These are phyloP conservation scores for Synergus japonicus DNA, from an alignment of 2,888 invertebrate species.

Conservation along the genomic window DNA sequence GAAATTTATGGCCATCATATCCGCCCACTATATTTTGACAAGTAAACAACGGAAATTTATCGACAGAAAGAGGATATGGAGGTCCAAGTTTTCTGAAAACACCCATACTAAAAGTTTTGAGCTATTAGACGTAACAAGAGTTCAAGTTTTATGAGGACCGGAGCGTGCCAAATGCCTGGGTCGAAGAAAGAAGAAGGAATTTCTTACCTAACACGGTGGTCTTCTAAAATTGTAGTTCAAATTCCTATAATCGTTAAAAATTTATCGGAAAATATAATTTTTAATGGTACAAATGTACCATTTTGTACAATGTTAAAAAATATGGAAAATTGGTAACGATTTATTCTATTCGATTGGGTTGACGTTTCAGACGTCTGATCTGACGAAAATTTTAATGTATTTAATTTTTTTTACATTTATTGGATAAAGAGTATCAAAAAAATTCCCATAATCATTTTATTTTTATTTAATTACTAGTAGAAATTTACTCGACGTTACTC, in stretches of 20 bases:
- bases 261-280: not conserved
- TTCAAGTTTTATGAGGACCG: slow-evolving; percentile 47
- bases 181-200: not conserved
- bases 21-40: slow-evolving; percentile 67
- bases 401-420: no score
- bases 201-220: not conserved
- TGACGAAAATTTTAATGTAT: no score
- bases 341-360: no score
- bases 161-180: slow-evolving; percentile 30
- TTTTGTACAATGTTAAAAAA: not conserved
- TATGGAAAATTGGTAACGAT: no score
- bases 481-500: no score
- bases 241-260: not conserved
- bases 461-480: no score
- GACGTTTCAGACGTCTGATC: no score
- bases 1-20: slow-evolving; percentile 57
- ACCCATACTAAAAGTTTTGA: slow-evolving; percentile 59
- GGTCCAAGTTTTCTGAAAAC: slow-evolving; percentile 48
- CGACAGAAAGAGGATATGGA: slow-evolving; percentile 49
- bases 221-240: not conserved
- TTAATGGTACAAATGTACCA: not conserved
- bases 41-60: slow-evolving; percentile 65
- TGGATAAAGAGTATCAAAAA: no score
- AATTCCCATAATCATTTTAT: no score
- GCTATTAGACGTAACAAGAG: slow-evolving; percentile 71